Percentiles rank a stretch among this genome's conserved stretches.
These are phyloP conservation scores for Leptinotarsa juncta DNA, from an alignment of 2,888 invertebrate species.

Conservation along the genomic window DNA sequence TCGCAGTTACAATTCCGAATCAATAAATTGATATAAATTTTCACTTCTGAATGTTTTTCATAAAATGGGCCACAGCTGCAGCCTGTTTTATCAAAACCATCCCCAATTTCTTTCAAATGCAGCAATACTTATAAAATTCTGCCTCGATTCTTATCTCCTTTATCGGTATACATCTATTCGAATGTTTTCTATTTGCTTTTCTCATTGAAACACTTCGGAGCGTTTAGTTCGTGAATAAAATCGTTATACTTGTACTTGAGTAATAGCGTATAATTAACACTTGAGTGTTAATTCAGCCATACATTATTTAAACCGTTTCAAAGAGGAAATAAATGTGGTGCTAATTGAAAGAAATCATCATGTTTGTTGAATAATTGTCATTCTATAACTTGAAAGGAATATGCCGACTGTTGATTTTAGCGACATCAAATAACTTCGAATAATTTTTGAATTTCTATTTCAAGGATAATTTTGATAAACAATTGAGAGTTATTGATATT, in stretches of 20 bases:
- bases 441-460: no score
- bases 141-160: background rate
- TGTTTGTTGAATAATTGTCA: slow-evolving; percentile 26
- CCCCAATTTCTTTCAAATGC: no score
- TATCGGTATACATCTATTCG: background rate
- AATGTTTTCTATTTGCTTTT: slow-evolving; percentile 2
- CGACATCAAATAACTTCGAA: background rate
- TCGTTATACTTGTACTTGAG: slow-evolving; percentile 31
- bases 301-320: slow-evolving; percentile 33
- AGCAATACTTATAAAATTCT: no score
- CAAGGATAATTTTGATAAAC: no score
- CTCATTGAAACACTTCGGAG: background rate
- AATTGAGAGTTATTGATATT: no score
- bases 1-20: no score
- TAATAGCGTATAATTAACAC: slow-evolving; percentile 34
- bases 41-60: no score
- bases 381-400: background rate
- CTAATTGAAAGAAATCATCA: slow-evolving; percentile 38
- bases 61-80: no score
- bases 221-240: slow-evolving; percentile 17
- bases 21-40: no score
- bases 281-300: slow-evolving; percentile 29
- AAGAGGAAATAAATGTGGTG: slow-evolving; percentile 31
- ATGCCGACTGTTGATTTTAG: background rate
- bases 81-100: no score